A percentile compares a stretch with the other conserved stretches of the same genome.
These are phyloP conservation scores for Apoderus coryli DNA, from an alignment of 2,888 invertebrate genomes.

Conservation along the genomic window DNA sequence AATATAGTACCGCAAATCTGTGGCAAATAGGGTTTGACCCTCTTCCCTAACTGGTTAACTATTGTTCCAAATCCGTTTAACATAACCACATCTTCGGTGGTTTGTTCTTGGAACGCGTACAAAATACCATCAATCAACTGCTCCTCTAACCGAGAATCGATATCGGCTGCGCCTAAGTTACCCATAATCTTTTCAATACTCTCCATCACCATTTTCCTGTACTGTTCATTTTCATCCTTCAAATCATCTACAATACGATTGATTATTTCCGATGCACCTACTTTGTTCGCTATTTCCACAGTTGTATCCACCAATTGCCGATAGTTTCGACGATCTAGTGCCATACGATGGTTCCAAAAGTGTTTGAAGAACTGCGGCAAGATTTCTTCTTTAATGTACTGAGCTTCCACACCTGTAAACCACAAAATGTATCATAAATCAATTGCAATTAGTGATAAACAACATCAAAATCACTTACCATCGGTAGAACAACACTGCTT, in stretches of 20 bases:
- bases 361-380: constrained; percentile 97
- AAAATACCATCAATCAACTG: constrained; percentile 98
- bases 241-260: constrained; percentile 97
- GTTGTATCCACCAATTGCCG: constrained; percentile 97
- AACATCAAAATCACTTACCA: too few relatives aligned
- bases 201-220: constrained; percentile 99
- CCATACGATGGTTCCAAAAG: constrained; percentile 99
- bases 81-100: constrained; percentile 99
- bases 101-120: constrained; percentile 99
- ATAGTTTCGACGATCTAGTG: constrained; percentile 93
- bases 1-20: constrained; percentile 99
- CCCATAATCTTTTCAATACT: constrained; percentile 98
- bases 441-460: too few relatives aligned
- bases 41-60: constrained; percentile 91
- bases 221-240: constrained; percentile 99
- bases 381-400: constrained; percentile 99
- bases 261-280: constrained; percentile 99
- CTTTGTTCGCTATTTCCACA: constrained; percentile 99
- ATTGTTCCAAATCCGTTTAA: constrained; percentile 98
- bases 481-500: constrained; percentile 99
- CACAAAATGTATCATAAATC: too few relatives aligned
- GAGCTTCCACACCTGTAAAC: constrained; percentile 97
- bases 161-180: constrained; percentile 93
- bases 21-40: constrained; percentile 96
- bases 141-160: constrained; percentile 95